Percentiles rank a stretch among this genome's conserved stretches.
Evolutionary conservation across 2,797 vertebrate species (phyloP).

Genomic region (Anabas testudineus): DNA sequence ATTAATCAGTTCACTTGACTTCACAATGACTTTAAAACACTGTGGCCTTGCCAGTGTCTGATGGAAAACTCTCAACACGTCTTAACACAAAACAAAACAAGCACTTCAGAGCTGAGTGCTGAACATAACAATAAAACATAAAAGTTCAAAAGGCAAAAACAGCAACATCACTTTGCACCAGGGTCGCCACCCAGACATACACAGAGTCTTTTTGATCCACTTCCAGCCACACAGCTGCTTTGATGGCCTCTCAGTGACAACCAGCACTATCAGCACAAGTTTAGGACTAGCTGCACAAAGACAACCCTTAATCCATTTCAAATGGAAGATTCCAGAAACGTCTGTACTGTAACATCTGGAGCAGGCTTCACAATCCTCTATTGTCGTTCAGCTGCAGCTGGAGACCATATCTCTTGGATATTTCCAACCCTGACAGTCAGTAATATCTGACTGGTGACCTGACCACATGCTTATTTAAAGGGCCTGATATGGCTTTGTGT

Average conservation of each 20-base stretch:
- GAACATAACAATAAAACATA: slow-evolving; percentile 18
- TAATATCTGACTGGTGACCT: slow-evolving; percentile 55
- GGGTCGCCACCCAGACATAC: slow-evolving; percentile 28
- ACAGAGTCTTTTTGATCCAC: slow-evolving; percentile 45
- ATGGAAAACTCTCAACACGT: slow-evolving; percentile 22
- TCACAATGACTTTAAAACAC: not conserved
- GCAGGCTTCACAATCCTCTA: slow-evolving; percentile 45
- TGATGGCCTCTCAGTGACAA: slow-evolving; percentile 53
- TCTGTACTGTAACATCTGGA: slow-evolving; percentile 69
- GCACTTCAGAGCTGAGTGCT: not conserved
- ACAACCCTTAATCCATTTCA: slow-evolving; percentile 67
- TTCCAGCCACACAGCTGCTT: slow-evolving; percentile 41
- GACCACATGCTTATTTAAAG: slow-evolving; percentile 58
- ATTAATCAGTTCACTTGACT: slow-evolving; percentile 4
- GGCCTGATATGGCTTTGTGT: slow-evolving; percentile 49
- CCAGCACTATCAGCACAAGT: slow-evolving; percentile 48
- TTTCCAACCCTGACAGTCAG: slow-evolving; percentile 55
- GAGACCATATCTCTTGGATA: slow-evolving; percentile 55
- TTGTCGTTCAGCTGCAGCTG: slow-evolving; percentile 71
- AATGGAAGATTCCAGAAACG: slow-evolving; percentile 53
- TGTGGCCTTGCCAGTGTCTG: slow-evolving; percentile 14
- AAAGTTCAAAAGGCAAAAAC: slow-evolving; percentile 33
- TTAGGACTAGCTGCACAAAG: slow-evolving; percentile 50
- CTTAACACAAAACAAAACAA: slow-evolving; percentile 9
- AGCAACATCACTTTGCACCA: slow-evolving; percentile 24